Percentiles rank a stretch among this genome's conserved stretches.
phyloP scores from a whole-genome alignment of 2,797 vertebrate genomes.

The Sciurus carolinensis region DNA sequence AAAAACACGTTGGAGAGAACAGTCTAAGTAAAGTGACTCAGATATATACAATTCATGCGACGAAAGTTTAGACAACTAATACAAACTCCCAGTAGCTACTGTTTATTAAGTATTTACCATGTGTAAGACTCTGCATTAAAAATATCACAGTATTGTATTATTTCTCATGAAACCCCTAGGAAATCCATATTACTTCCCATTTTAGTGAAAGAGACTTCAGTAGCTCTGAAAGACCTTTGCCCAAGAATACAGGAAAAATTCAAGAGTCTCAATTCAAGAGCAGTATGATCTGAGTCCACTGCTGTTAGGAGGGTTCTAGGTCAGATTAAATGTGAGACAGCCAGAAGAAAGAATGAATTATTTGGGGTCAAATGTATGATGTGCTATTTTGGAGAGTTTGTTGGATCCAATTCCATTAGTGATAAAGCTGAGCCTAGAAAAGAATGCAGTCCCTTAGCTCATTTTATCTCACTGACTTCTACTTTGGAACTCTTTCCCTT shows the following conservation, averaged over 20 bases:
- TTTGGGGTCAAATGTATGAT: not conserved
- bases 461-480: constrained; percentile 24
- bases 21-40: not conserved
- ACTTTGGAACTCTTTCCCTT: constrained; percentile 5
- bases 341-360: not conserved
- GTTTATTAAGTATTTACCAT: not conserved
- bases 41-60: not conserved
- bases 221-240: not conserved
- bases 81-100: not conserved
- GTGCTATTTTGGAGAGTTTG: not conserved
- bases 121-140: not conserved
- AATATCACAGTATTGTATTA: not conserved
- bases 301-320: accelerated
- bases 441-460: not conserved
- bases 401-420: not conserved
- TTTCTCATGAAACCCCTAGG: not conserved
- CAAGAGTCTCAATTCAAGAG: not conserved
- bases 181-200: not conserved
- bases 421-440: not conserved
- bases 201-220: not conserved
- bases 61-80: not conserved
- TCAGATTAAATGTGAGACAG: not conserved
- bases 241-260: not conserved
- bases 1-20: not conserved
- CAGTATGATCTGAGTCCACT: not conserved